A percentile compares a stretch with the other conserved stretches of the same genome.
Evolutionary conservation across 1,140 invertebrate genomes (phyloP).

Genomic region (Lasioglossum baleicum): DNA sequence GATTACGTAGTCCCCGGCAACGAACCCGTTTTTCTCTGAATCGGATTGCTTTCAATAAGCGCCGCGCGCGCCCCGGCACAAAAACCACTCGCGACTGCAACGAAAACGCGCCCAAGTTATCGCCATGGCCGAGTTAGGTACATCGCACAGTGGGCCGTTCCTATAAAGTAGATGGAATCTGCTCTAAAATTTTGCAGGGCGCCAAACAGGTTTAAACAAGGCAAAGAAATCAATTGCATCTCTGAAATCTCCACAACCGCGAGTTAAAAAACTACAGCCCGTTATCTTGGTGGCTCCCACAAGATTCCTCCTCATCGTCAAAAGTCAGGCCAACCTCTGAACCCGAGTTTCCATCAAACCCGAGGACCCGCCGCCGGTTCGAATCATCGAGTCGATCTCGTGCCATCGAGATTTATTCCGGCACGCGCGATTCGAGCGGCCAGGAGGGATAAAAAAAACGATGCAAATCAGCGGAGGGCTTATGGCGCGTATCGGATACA

Average conservation of each 20-base stretch:
- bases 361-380: background rate
- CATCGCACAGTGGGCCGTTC: too few relatives aligned
- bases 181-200: too few relatives aligned
- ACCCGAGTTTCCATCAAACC: background rate
- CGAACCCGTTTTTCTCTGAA: conserved; percentile 34
- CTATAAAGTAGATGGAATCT: too few relatives aligned
- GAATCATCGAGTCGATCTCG: background rate
- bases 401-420: conserved; percentile 33
- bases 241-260: too few relatives aligned
- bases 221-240: too few relatives aligned
- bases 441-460: conserved; percentile 57
- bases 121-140: too few relatives aligned
- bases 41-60: conserved; percentile 13
- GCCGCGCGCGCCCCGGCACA: too few relatives aligned
- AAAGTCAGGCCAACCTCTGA: background rate
- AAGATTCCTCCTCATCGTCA: background rate
- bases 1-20: conserved; percentile 15
- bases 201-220: too few relatives aligned
- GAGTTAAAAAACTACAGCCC: too few relatives aligned
- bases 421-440: conserved; percentile 38
- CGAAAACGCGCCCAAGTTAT: too few relatives aligned
- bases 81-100: too few relatives aligned
- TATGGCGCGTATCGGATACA: conserved; percentile 58
- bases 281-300: too few relatives aligned
- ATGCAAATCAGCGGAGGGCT: conserved; percentile 67